phyloP scores from a whole-genome alignment of 1,140 invertebrate genomes.

The Apocrypta bakeri region DNA sequence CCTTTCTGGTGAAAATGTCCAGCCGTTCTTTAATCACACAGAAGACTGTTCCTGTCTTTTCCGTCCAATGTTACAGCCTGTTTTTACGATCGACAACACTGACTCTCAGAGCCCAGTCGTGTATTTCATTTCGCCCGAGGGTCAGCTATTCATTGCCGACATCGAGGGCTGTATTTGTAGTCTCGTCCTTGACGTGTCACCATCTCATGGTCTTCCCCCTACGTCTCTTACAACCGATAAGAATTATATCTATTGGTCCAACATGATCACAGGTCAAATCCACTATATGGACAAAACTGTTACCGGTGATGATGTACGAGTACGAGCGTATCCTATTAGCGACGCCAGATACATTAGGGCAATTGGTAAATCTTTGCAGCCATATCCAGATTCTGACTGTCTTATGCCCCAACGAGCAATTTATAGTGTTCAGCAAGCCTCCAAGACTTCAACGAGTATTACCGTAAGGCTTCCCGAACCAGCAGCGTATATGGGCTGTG shows the following conservation, averaged over 20 bases:
- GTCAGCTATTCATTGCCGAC: slow-evolving; percentile 80
- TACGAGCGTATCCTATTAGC: slow-evolving; percentile 54
- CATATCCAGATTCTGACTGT: slow-evolving; percentile 83
- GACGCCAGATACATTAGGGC: slow-evolving; percentile 78
- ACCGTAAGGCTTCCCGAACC: slow-evolving; percentile 78
- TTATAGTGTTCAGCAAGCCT: slow-evolving; percentile 72
- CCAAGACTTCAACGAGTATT: slow-evolving; percentile 78
- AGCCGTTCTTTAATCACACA: slow-evolving; percentile 77
- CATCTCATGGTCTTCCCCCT: slow-evolving; percentile 73
- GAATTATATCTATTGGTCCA: slow-evolving; percentile 82
- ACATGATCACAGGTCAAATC: slow-evolving; percentile 77
- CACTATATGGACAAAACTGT: slow-evolving; percentile 78
- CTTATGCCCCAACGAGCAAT: slow-evolving; percentile 77
- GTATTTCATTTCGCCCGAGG: slow-evolving; percentile 78
- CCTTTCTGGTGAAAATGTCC: slow-evolving; percentile 75
- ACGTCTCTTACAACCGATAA: slow-evolving; percentile 80
- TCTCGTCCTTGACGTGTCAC: slow-evolving; percentile 74
- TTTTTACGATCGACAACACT: slow-evolving; percentile 81
- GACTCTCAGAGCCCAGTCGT: slow-evolving; percentile 76
- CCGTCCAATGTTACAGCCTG: slow-evolving; percentile 75
- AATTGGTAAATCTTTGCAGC: slow-evolving; percentile 83
- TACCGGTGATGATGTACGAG: neutral
- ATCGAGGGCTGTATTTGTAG: slow-evolving; percentile 81
- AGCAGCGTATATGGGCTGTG: slow-evolving; percentile 76
- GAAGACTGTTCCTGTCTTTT: slow-evolving; percentile 70